Evolutionary conservation across 2,113 vertebrate genomes (phyloP).

Genomic region (Lampris incognitus): DNA sequence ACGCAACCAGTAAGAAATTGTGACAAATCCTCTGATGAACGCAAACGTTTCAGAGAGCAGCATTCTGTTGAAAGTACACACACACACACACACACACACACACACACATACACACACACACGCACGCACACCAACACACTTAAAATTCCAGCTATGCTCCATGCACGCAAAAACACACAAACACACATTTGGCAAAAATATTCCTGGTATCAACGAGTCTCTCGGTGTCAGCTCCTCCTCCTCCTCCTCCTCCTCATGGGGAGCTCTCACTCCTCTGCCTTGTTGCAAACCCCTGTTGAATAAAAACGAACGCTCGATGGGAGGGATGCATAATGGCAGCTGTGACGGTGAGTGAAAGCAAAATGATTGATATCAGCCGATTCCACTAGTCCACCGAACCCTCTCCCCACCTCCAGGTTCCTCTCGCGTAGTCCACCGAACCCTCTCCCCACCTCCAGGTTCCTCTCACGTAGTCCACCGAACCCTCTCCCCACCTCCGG

Average conservation of each 20-base stretch:
- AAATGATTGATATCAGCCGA: slow-evolving; percentile 43
- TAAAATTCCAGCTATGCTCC: slow-evolving; percentile 66
- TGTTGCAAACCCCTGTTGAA: slow-evolving; percentile 45
- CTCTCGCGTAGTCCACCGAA: slow-evolving; percentile 23
- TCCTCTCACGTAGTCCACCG: too few species aligned
- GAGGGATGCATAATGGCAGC: slow-evolving; percentile 47
- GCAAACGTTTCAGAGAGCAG: slow-evolving; percentile 90
- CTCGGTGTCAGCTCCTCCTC: slow-evolving; percentile 72
- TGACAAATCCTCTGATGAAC: slow-evolving; percentile 87
- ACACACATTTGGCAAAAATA: slow-evolving; percentile 89
- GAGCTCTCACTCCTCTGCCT: slow-evolving; percentile 15
- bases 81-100: slow-evolving; percentile 71
- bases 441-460: too few species aligned
- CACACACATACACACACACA: slow-evolving; percentile 59
- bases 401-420: neutral
- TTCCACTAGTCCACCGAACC: slow-evolving; percentile 9
- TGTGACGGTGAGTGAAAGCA: slow-evolving; percentile 48
- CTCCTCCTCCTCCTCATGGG: slow-evolving; percentile 85
- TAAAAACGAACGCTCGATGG: slow-evolving; percentile 26
- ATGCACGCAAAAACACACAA: slow-evolving; percentile 76
- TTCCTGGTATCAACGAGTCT: slow-evolving; percentile 72
- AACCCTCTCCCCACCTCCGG: too few species aligned
- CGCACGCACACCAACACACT: slow-evolving; percentile 84
- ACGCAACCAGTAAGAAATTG: slow-evolving; percentile 68
- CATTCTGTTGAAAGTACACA: slow-evolving; percentile 93